A percentile compares a stretch with the other conserved stretches of the same genome.
These are phyloP conservation scores for Bufo bufo DNA, from an alignment of 2,113 vertebrate genomes.

Conservation along the genomic window DNA sequence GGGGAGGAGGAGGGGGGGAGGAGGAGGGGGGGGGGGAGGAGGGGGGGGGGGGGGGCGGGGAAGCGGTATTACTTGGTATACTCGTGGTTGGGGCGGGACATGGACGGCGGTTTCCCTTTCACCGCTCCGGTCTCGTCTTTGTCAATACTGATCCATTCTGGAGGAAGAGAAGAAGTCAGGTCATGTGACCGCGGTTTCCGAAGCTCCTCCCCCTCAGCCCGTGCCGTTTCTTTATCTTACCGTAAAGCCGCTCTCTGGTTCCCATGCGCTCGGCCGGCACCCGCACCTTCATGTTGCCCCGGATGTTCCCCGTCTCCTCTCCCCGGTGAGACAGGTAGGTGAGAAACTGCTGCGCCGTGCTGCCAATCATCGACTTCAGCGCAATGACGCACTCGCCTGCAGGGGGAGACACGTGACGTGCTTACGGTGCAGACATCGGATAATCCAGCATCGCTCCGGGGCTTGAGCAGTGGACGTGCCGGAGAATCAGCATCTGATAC, in stretches of 20 bases:
- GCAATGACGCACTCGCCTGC: slow-evolving; percentile 94
- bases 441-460: no score
- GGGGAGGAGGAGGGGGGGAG: background rate
- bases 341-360: slow-evolving; percentile 94
- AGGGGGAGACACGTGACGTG: background rate
- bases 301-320: slow-evolving; percentile 95
- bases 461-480: no score
- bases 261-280: slow-evolving; percentile 91
- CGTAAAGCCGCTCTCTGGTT: slow-evolving; percentile 92
- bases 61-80: slow-evolving; percentile 72
- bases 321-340: slow-evolving; percentile 94
- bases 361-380: slow-evolving; percentile 97
- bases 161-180: background rate
- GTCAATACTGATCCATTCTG: slow-evolving; percentile 97
- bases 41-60: background rate
- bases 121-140: slow-evolving; percentile 86
- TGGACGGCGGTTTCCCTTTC: slow-evolving; percentile 78
- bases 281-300: slow-evolving; percentile 93
- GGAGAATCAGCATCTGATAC: no score
- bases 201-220: background rate
- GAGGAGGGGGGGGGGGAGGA: no score
- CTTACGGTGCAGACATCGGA: no score
- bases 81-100: slow-evolving; percentile 79
- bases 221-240: slow-evolving; percentile 69
- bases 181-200: background rate